These are phyloP conservation scores for Vidua macroura DNA, from an alignment of 2,113 vertebrate species.

Conservation along the genomic window DNA sequence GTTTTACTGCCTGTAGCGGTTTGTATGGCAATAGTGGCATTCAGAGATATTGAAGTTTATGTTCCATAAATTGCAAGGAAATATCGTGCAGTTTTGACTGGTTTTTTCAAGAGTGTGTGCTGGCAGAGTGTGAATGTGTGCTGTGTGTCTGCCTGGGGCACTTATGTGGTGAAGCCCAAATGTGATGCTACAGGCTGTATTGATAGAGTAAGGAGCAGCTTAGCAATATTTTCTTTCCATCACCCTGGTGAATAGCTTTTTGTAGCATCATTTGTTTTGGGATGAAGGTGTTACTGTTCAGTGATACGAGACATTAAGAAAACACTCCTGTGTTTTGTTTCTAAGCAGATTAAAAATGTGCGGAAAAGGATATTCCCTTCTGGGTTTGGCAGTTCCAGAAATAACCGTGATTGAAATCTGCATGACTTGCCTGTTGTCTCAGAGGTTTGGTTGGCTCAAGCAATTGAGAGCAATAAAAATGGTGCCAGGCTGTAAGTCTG, in stretches of 20 bases:
- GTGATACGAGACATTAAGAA: accelerated
- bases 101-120: background rate
- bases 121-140: background rate
- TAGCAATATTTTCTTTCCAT: background rate
- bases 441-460: background rate
- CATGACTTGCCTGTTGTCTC: background rate
- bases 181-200: background rate
- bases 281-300: background rate
- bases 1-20: background rate
- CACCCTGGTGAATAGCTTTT: background rate
- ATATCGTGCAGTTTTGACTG: background rate
- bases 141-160: background rate
- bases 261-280: background rate
- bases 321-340: background rate
- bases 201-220: background rate
- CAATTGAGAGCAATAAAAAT: background rate
- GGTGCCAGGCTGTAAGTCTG: background rate
- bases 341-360: background rate
- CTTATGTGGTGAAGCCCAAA: background rate
- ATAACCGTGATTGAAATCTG: background rate
- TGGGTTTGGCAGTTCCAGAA: background rate
- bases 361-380: background rate
- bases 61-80: background rate
- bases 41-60: background rate
- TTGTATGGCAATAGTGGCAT: background rate